Conservation (phyloP, 2,113 vertebrate genomes). For the Macaca mulatta region DNA sequence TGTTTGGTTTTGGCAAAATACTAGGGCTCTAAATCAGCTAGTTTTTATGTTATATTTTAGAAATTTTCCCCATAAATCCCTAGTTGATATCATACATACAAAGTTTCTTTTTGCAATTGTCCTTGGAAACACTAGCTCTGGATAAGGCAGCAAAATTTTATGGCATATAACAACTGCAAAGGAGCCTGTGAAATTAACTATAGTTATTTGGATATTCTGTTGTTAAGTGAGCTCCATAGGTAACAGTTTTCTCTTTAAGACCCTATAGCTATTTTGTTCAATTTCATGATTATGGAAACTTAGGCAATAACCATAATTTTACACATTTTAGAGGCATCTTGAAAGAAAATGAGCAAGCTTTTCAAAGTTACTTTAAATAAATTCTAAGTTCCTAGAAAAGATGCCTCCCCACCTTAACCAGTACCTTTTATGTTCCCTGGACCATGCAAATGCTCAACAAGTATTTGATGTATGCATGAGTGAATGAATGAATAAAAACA, state of each 20-base stretch:
- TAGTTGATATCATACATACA: background rate
- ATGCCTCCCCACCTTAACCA: background rate
- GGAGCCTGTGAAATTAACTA: background rate
- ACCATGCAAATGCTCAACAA: background rate
- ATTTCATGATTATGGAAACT: background rate
- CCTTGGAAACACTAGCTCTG: background rate
- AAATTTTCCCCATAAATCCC: background rate
- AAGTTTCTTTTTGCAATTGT: constrained; percentile 13
- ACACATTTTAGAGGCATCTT: background rate
- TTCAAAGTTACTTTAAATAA: background rate
- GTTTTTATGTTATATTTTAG: background rate
- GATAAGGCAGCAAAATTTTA: background rate
- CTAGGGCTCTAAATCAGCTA: background rate
- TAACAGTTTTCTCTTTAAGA: background rate
- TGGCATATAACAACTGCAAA: background rate
- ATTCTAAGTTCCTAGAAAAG: background rate
- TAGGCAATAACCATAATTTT: background rate
- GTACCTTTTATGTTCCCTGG: background rate
- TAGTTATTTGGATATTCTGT: background rate
- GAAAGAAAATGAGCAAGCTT: background rate
- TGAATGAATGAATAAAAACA: background rate
- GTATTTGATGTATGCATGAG: background rate
- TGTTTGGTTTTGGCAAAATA: background rate
- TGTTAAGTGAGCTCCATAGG: background rate
- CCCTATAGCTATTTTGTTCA: background rate